Percentiles rank a stretch among this genome's conserved stretches.
Conservation (phyloP, 2,797 vertebrate species). For the Dromococcyx pavoninus region DNA sequence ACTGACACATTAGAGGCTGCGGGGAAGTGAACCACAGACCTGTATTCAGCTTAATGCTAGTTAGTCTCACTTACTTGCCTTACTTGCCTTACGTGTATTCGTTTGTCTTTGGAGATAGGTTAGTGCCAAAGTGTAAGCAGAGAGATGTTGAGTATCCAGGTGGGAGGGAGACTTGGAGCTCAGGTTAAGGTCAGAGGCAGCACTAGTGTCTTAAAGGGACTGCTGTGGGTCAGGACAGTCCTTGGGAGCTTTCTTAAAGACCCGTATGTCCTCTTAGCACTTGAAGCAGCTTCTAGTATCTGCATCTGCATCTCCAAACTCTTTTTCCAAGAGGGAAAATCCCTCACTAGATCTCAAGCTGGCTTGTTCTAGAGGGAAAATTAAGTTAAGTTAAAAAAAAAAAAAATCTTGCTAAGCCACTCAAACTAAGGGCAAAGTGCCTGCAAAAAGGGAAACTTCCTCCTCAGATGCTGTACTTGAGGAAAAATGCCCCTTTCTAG, state of each 20-base stretch:
- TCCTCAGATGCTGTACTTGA: not conserved
- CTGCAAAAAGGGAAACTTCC: not conserved
- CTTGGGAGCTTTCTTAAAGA: not conserved
- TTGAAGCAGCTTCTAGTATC: not conserved
- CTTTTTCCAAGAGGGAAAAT: not conserved
- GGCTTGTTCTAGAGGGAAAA: not conserved
- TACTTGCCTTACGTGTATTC: constrained; percentile 53
- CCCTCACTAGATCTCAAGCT: not conserved
- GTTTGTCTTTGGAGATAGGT: constrained; percentile 56
- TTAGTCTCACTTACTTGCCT: constrained; percentile 47
- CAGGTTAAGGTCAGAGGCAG: not conserved
- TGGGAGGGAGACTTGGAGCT: not conserved
- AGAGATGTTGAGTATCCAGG: not conserved
- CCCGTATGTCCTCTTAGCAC: fast-evolving
- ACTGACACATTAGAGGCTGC: constrained; percentile 57
- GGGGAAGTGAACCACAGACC: constrained; percentile 67
- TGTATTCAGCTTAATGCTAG: constrained; percentile 61
- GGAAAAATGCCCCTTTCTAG: not conserved
- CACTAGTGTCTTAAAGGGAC: not conserved
- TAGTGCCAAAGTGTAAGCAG: not conserved
- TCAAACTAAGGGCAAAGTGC: not conserved
- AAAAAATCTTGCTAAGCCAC: not conserved
- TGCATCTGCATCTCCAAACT: not conserved
- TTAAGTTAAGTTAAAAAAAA: not conserved
- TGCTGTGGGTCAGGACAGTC: not conserved